A percentile compares a stretch with the other conserved stretches of the same genome.
Conservation (phyloP, 1,140 invertebrate genomes). For the Aplysia californica region DNA sequence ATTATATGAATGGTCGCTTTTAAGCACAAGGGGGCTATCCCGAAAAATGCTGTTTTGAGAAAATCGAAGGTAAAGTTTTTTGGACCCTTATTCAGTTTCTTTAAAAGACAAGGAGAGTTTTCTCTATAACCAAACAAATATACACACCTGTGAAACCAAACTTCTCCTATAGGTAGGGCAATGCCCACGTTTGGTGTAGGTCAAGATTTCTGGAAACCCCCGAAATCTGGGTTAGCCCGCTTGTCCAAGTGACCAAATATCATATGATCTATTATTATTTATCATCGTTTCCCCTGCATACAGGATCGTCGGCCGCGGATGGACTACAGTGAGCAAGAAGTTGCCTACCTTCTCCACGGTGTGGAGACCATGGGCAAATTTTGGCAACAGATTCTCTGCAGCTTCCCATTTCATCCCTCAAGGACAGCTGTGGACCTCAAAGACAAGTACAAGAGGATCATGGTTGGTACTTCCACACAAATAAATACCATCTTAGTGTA, state of each 20-base stretch:
- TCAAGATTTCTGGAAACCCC: not conserved
- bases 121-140: too few relatives aligned
- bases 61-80: too few relatives aligned
- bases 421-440: constrained; percentile 57
- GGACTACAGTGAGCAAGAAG: constrained; percentile 50
- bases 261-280: not conserved
- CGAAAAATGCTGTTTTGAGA: too few relatives aligned
- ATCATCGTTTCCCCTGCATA: not conserved
- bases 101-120: too few relatives aligned
- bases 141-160: too few relatives aligned
- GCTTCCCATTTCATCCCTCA: constrained; percentile 52
- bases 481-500: too few relatives aligned
- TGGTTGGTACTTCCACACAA: constrained; percentile 43
- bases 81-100: too few relatives aligned
- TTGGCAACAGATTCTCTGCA: constrained; percentile 55
- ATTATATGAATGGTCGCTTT: too few relatives aligned
- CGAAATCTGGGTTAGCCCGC: not conserved
- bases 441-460: constrained; percentile 56
- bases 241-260: not conserved
- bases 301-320: constrained; percentile 37
- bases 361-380: constrained; percentile 47
- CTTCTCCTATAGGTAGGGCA: too few relatives aligned
- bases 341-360: constrained; percentile 45
- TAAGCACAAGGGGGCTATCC: too few relatives aligned
- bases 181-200: not conserved